Evolutionary conservation across 2,888 invertebrate species (phyloP), one percentile per base, ranked within the genome.

Genomic region (Athalia circularis): DNA sequence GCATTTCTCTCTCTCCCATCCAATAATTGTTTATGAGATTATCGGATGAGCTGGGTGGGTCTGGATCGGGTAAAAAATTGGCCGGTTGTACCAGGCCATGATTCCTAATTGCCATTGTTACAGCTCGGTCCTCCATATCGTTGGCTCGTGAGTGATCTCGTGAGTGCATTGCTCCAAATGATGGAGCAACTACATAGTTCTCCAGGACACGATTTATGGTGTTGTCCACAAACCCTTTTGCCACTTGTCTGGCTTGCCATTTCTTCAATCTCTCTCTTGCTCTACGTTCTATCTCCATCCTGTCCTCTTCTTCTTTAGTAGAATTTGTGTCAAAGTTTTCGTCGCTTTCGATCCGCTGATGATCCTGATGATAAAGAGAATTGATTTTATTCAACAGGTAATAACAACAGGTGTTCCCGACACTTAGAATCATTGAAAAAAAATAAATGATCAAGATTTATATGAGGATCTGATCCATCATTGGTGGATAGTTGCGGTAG

Each of bases 91-190:
- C 86, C 79, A 95, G 89, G 0, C 95, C 95, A 86, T 95, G 94
- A 75, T 94, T 94, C 77, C 93, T 93, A 84, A 95, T 95, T 4
- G 95, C 95, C 95, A 95, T 95, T 50, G 94, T 90, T 77, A 95
- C 95, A 0, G 94, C 95, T 87, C 94, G 94, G 85, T 95, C 94
- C 90, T 94, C 95, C 85, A 95, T 92, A 79, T 92, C 92, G 52
- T 93, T 92, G 80, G 92, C 92, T 64, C 91, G 92, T 52, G 92
- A 92, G 83, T 92, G 91, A 64, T 93, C 90, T 65, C 81, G 79
- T 3, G 83, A 77, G 72, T 81, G 78, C 7, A 72, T 61, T 0
- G 61, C 75, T 0, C 45, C 62, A 52, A 85, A 84, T 9, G 91
- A 90, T 9, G 93, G 92, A 52, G 91, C 90, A 59, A 92, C 88